A percentile compares a stretch with the other conserved stretches of the same genome.
Evolutionary conservation across 2,888 invertebrate genomes (phyloP).

Genomic region (Syritta pipiens): DNA sequence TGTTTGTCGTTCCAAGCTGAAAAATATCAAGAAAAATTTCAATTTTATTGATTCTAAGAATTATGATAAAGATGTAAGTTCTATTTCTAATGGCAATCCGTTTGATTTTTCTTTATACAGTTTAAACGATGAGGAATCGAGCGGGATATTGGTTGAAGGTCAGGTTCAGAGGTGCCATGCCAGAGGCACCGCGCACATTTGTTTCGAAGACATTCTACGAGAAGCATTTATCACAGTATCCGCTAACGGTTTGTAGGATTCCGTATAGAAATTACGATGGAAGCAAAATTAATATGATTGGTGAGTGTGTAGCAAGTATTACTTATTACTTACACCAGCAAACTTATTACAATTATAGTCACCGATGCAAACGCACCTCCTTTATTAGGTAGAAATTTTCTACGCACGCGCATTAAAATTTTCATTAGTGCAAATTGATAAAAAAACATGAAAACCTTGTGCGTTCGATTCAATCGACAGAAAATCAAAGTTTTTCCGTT

Average conservation of each 20-base stretch:
- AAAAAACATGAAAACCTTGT: constrained; percentile 10
- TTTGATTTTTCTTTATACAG: constrained; percentile 23
- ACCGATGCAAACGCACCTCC: constrained; percentile 10
- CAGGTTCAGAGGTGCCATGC: background rate
- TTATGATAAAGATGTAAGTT: constrained; percentile 5
- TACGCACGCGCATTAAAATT: constrained; percentile 15
- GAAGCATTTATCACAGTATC: constrained; percentile 4
- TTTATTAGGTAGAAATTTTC: constrained; percentile 21
- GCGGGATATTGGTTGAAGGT: constrained; percentile 13
- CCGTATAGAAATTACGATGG: constrained; percentile 8
- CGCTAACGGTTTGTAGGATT: background rate
- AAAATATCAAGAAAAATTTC: background rate
- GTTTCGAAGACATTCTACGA: constrained; percentile 12
- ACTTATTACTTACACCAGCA: constrained; percentile 5
- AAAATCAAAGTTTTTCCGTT: constrained; percentile 19
- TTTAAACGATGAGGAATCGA: constrained; percentile 8
- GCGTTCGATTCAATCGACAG: constrained; percentile 3
- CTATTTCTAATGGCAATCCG: constrained; percentile 9
- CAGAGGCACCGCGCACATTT: constrained; percentile 4
- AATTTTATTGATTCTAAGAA: constrained; percentile 21
- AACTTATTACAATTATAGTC: constrained; percentile 8
- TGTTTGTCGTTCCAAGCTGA: background rate
- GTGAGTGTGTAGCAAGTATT: constrained; percentile 3
- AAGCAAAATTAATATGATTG: background rate
- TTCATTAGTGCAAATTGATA: constrained; percentile 20